A percentile compares a stretch with the other conserved stretches of the same genome.
Conservation (phyloP, 1,140 invertebrate species). For the Spodoptera litura region DNA sequence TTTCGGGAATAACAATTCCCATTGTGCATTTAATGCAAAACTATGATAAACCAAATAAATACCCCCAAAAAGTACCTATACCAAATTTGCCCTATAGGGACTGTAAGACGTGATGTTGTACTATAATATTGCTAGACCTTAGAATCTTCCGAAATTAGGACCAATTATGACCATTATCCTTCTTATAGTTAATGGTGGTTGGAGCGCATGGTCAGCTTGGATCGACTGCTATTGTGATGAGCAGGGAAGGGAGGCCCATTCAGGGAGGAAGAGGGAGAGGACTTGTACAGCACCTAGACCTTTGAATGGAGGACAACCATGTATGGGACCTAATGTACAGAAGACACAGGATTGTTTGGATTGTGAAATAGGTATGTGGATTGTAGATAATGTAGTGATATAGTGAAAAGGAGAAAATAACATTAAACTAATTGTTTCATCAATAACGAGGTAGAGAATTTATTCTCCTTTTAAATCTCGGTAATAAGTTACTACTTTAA, state of each 20-base stretch:
- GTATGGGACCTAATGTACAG: constrained; percentile 92
- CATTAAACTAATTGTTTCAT: neutral
- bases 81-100: neutral
- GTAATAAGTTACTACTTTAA: too few species aligned
- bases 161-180: neutral
- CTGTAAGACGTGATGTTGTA: too few species aligned
- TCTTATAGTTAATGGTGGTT: constrained; percentile 94
- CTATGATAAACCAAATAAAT: too few species aligned
- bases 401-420: neutral
- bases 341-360: constrained; percentile 93
- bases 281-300: constrained; percentile 95
- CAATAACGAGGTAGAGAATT: too few species aligned
- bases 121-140: neutral
- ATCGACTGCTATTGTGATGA: constrained; percentile 92
- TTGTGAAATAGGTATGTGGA: constrained; percentile 88
- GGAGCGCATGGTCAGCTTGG: constrained; percentile 96
- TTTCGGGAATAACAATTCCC: too few species aligned
- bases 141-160: neutral
- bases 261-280: constrained; percentile 91
- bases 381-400: too few species aligned
- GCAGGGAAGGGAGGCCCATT: constrained; percentile 67
- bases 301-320: constrained; percentile 93
- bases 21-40: too few species aligned
- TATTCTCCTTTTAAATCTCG: too few species aligned
- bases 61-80: too few species aligned